Evolutionary conservation across 2,888 invertebrate species (phyloP).

Genomic region (Leptothorax acervorum): DNA sequence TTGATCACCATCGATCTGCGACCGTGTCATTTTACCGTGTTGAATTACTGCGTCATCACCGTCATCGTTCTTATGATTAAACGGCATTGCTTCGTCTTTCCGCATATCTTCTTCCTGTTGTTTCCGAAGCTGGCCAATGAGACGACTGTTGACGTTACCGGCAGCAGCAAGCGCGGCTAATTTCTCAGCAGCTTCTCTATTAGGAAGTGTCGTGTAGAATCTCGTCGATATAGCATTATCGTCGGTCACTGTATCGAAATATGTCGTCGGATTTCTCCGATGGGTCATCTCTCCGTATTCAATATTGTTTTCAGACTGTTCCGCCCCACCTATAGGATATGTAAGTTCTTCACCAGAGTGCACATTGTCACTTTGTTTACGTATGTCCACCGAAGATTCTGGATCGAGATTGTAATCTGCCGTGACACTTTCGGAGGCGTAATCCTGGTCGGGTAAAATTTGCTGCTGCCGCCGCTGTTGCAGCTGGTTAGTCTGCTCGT

Average conservation of each 20-base stretch:
- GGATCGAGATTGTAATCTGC: conserved; percentile 80
- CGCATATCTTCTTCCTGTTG: conserved; percentile 75
- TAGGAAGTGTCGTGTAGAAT: conserved; percentile 88
- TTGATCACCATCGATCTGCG: conserved; percentile 76
- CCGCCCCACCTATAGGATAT: conserved; percentile 66
- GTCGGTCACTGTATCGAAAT: conserved; percentile 86
- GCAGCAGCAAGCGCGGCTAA: conserved; percentile 88
- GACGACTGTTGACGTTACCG: conserved; percentile 86
- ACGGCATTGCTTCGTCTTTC: conserved; percentile 76
- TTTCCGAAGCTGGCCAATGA: conserved; percentile 78
- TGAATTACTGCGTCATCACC: conserved; percentile 71
- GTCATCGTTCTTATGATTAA: conserved; percentile 79
- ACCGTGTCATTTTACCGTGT: conserved; percentile 27
- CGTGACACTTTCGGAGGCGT: conserved; percentile 78
- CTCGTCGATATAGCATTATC: conserved; percentile 73
- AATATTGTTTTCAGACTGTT: conserved; percentile 80
- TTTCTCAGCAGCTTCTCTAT: conserved; percentile 88
- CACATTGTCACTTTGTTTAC: conserved; percentile 56
- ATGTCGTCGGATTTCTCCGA: conserved; percentile 82
- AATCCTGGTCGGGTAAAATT: conserved; percentile 78
- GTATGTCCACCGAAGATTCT: conserved; percentile 65
- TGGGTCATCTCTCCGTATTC: conserved; percentile 77
- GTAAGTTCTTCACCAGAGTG: conserved; percentile 64
- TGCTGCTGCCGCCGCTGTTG: conserved; percentile 77
- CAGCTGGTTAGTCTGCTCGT: conserved; percentile 81